A percentile compares a stretch with the other conserved stretches of the same genome.
Evolutionary conservation across 2,797 vertebrate genomes (phyloP).

Genomic region (Acridotheres tristis): DNA sequence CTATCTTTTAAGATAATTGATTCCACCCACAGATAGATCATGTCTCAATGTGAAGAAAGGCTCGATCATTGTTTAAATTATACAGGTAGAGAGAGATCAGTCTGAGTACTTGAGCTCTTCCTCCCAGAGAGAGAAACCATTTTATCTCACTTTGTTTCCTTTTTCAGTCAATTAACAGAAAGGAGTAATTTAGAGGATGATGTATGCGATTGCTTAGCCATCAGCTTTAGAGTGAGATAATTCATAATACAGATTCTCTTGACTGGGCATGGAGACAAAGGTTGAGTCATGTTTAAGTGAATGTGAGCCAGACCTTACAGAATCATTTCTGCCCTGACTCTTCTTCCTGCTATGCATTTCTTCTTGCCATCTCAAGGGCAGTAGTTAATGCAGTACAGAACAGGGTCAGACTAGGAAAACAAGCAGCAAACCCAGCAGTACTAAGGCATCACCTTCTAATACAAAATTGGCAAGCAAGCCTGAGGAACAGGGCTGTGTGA

Average conservation of each 20-base stretch:
- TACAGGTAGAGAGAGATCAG: neutral
- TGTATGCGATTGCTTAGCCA: conserved; percentile 1
- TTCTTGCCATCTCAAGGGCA: neutral
- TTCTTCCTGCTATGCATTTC: neutral
- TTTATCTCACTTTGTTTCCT: conserved; percentile 42
- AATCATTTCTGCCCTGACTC: neutral
- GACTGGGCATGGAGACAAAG: conserved; percentile 33
- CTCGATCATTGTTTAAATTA: neutral
- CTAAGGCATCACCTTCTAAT: neutral
- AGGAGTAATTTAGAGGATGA: conserved; percentile 28
- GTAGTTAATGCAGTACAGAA: neutral
- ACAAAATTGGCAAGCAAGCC: neutral
- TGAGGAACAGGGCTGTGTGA: neutral
- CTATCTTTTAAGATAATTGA: neutral
- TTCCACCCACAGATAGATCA: neutral
- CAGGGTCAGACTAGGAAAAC: neutral
- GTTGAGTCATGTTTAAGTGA: conserved; percentile 25
- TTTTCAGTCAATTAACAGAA: conserved; percentile 40
- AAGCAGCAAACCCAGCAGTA: neutral
- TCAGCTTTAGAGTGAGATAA: conserved; percentile 21
- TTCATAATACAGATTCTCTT: neutral
- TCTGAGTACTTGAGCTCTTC: neutral
- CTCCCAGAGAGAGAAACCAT: neutral
- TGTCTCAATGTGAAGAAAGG: neutral
- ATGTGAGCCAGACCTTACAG: neutral